Conservation (phyloP, 2,113 vertebrate genomes). For the Caretta caretta region DNA sequence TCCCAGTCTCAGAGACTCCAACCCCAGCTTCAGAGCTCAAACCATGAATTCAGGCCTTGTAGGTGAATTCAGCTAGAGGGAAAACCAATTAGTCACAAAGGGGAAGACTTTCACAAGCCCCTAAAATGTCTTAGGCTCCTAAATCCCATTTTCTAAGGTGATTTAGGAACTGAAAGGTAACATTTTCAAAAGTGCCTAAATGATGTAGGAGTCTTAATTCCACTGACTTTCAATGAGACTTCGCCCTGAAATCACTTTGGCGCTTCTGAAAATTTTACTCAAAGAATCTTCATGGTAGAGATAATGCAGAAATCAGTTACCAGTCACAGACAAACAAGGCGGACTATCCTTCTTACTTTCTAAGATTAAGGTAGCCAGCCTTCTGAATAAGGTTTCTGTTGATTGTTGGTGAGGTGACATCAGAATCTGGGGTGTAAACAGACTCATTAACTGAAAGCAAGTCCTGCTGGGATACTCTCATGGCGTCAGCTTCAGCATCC, state of each 20-base stretch:
- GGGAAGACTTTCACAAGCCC: not conserved
- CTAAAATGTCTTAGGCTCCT: not conserved
- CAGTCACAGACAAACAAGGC: not conserved
- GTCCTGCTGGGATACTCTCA: slow-evolving; percentile 90
- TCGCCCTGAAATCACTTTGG: not conserved
- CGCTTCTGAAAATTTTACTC: not conserved
- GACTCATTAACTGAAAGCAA: slow-evolving; percentile 90
- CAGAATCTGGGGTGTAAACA: slow-evolving; percentile 92
- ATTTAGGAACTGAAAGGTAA: not conserved
- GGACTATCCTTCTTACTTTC: slow-evolving; percentile 84
- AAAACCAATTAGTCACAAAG: not conserved
- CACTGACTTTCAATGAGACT: not conserved
- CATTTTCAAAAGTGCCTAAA: not conserved
- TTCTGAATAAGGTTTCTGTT: slow-evolving; percentile 97
- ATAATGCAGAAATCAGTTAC: not conserved
- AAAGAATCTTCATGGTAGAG: not conserved
- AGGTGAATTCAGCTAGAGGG: not conserved
- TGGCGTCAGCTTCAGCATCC: slow-evolving; percentile 90
- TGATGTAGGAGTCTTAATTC: not conserved
- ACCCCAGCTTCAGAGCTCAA: not conserved
- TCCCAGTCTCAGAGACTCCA: not conserved
- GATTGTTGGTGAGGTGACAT: slow-evolving; percentile 81
- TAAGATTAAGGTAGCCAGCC: slow-evolving; percentile 97
- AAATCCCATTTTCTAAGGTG: not conserved
- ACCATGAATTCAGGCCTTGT: not conserved